phyloP scores from a whole-genome alignment of 2,113 vertebrate genomes.

The Rhabdornis inornatus region DNA sequence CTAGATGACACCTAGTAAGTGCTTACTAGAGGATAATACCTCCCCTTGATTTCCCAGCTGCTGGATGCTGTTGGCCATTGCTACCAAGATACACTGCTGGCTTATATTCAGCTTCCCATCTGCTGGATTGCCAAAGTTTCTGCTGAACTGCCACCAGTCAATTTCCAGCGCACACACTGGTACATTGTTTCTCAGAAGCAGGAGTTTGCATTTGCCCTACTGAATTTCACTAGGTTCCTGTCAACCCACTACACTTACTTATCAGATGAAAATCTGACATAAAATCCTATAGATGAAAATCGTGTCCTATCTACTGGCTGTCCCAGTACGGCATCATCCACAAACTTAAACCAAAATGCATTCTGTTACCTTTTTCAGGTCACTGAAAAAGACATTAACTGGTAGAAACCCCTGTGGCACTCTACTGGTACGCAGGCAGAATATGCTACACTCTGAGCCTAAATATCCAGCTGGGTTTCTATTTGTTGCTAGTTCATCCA shows the following conservation, averaged over 20 bases:
- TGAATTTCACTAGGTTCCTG: neutral
- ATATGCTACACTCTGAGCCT: neutral
- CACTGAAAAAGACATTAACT: neutral
- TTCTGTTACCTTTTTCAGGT: neutral
- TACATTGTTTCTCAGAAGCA: neutral
- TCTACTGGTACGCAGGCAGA: neutral
- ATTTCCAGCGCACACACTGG: neutral
- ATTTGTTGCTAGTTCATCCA: neutral
- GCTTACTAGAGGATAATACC: neutral
- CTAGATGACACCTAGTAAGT: neutral
- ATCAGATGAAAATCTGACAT: neutral
- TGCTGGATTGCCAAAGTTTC: neutral
- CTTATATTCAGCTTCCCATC: neutral
- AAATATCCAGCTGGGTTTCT: neutral
- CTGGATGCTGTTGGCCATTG: neutral
- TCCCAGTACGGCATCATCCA: neutral
- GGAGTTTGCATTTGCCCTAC: neutral
- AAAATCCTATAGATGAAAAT: neutral
- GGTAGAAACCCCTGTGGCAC: neutral
- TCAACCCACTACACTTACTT: neutral
- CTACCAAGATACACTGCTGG: neutral
- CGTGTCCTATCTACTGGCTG: neutral
- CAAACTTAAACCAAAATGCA: neutral
- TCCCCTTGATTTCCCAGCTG: accelerated
- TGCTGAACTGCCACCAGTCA: neutral